phyloP scores from a whole-genome alignment of 2,797 vertebrate species.

The Psittacula echo region DNA sequence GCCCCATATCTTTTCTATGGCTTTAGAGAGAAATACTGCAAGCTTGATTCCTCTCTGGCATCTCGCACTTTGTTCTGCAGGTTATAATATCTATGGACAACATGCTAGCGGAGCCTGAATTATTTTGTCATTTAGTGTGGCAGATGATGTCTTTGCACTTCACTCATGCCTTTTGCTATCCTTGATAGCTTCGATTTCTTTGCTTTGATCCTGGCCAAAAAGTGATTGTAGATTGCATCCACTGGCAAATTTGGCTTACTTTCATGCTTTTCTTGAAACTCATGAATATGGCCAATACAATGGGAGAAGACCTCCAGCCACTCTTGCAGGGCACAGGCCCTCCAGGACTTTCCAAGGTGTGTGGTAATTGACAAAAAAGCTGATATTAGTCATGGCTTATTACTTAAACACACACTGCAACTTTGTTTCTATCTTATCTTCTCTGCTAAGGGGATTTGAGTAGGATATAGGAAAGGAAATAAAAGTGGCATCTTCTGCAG shows the following conservation, averaged over 20 bases:
- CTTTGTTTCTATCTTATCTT: background rate
- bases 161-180: background rate
- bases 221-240: background rate
- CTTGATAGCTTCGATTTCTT: background rate
- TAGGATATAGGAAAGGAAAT: slow-evolving; percentile 25
- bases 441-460: background rate
- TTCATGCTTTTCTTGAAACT: background rate
- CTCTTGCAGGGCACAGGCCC: background rate
- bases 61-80: background rate
- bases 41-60: background rate
- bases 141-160: background rate
- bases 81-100: background rate
- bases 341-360: background rate
- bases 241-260: background rate
- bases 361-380: background rate
- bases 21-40: background rate
- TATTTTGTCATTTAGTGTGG: background rate
- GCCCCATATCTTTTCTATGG: background rate
- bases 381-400: accelerated
- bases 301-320: background rate
- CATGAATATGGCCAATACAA: accelerated
- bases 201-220: background rate
- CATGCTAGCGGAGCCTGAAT: background rate
- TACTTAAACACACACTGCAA: background rate
- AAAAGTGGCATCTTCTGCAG: slow-evolving; percentile 48